Base-by-base conservation (phyloP, 2,113 vertebrate genomes). In the Lanius ludovicianus region DNA sequence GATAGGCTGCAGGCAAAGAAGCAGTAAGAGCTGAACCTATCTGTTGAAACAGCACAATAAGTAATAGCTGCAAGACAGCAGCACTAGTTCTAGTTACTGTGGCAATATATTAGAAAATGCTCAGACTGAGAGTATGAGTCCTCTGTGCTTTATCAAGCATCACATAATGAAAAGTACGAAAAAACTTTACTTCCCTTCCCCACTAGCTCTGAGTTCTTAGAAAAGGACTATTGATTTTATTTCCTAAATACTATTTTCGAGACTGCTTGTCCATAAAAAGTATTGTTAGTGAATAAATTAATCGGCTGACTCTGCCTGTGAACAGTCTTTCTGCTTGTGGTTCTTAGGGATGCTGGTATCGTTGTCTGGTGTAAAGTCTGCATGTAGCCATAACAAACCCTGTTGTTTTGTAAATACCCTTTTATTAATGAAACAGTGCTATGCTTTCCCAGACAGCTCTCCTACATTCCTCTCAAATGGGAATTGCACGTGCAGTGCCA, bases 371-470 rank as follows among this genome's bases (percentile, higher is more conserved):
- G 30, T 76, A 75, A 89, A 87, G 81, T 53, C 86, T 91, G 70
- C 81, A 76, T 47, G 89, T 44, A 95, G 87, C 84, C 93, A 60
- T 90, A 95, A 95, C 84, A 96, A 95, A 89, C 22, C 55, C 41
- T 1, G 8, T 84, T 92, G 96, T 95, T 96, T 96, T 87, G 89
- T 91, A 95, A 97, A 97, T 95, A 91, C 25, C 74, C 77, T 82
- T 94, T 95, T 89, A 76, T 91, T 95, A 87, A 39, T 49, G 11
- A 79, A 84, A 81, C 23, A 76, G 44, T 14, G 41, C 81, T 78
- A 14, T 39, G 64, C 62, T 88, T 92, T 95, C 79, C 75, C 84
- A 69, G 74, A 76, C 3, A 0, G 41, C 42, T 57, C 64, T 89
- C 69, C 84, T 60, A 56, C 86, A 19, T 49, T 52, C 64, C 56